Evolutionary conservation across 1,140 invertebrate species (phyloP), one percentile per base, ranked within the genome.

Genomic region (Zaprionus vittiger): DNA sequence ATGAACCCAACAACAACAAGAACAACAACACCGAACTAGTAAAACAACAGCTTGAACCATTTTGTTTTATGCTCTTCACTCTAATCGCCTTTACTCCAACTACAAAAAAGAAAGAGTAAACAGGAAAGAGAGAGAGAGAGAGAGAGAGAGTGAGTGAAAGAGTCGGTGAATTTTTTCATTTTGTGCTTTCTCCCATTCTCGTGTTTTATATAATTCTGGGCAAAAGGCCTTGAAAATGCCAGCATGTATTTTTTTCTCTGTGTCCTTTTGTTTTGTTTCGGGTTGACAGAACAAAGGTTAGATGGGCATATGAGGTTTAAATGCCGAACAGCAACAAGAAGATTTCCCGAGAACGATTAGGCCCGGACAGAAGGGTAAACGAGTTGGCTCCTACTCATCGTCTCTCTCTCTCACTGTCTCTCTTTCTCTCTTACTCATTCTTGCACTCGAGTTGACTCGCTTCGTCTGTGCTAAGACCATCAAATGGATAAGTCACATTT

Each of bases 191-290:
- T 66, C 14, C 26, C 54, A 26, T 22, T 37, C 71, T 61, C 57
- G 54, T 73, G 57, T 68, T 73, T 73, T 68, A 73, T 56, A 73
- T 73, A 73, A 73, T 73, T 60, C 64, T 59, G 63, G 56, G n/a
- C 24, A 52, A 20, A 56, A 59, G 71, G 63, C 71, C 71, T 73
- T 67, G 71, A 73, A 66, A 73, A 52, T 54, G 56, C 56, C 64
- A 24, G 26, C 20, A 59, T 41, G 59, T 72, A 63, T 57, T 54
- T 38, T 61, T 31, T 44, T 55, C 7, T 41, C 37, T 44, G 15
- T n/a, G n/a, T 56, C 17, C 14, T 61, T 38, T 54, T 69, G 20
- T 34, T 66, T 63, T 34, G 22, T 63, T 61, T 56, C 34, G 37
- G 64, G 64, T 17, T 38, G 55, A 49, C 28, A 49, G n/a, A 22